Conservation (phyloP, 2,888 invertebrate genomes). For the Podotricha telesiphe region DNA sequence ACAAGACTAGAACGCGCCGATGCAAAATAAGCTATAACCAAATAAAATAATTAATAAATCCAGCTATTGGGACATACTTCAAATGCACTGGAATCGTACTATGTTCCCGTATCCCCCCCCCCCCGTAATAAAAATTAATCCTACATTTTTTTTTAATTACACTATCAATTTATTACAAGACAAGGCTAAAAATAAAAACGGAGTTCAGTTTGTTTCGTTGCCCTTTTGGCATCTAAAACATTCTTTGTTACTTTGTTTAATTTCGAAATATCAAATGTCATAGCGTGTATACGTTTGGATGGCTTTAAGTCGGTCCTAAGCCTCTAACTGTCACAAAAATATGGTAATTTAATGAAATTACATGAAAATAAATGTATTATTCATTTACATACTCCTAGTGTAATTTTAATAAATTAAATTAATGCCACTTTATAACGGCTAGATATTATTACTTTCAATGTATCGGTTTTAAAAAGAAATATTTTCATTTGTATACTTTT, state of each 20-base stretch:
- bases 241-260: conserved; percentile 28
- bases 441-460: no score
- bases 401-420: not conserved
- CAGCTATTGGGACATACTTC: not conserved
- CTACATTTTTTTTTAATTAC: not conserved
- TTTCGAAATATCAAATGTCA: conserved; percentile 28
- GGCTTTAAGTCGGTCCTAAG: not conserved
- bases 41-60: conserved; percentile 40
- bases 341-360: not conserved
- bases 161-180: not conserved
- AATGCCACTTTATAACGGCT: not conserved
- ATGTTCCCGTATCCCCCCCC: not conserved
- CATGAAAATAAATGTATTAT: conserved; percentile 9
- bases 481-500: no score
- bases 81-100: not conserved
- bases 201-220: not conserved
- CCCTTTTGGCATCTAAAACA: conserved; percentile 15
- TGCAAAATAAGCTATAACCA: conserved; percentile 43
- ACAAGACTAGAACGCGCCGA: not conserved
- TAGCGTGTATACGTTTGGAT: conserved; percentile 30
- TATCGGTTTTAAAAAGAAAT: no score
- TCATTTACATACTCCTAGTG: not conserved
- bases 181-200: conserved; percentile 14
- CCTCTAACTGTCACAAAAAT: conserved; percentile 10
- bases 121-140: conserved; percentile 7